Evolutionary conservation across 2,888 invertebrate genomes (phyloP).

Genomic region (Drosophila mimetica): DNA sequence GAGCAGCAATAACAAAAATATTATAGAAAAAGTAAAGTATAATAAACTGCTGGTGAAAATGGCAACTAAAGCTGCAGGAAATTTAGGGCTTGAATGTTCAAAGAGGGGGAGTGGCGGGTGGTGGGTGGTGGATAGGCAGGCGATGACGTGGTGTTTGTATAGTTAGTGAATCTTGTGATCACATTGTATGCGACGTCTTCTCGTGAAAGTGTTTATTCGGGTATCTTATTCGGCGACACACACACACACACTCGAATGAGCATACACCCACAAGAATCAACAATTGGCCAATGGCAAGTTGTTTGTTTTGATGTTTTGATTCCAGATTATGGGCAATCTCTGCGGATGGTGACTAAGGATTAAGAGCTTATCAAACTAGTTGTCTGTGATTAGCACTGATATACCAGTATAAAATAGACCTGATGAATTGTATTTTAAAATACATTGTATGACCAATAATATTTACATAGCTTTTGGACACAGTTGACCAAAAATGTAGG

Average conservation of each 20-base stretch:
- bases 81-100: background rate
- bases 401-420: background rate
- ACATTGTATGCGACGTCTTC: constrained; percentile 11
- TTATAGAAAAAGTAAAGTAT: constrained; percentile 19
- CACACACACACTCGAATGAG: constrained; percentile 7
- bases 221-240: constrained; percentile 15
- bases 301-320: constrained; percentile 36
- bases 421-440: background rate
- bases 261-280: constrained; percentile 30
- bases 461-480: background rate
- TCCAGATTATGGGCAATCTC: constrained; percentile 27
- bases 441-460: background rate
- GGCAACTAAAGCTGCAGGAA: constrained; percentile 15
- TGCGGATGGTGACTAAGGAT: constrained; percentile 22
- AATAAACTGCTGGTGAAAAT: constrained; percentile 13
- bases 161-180: constrained; percentile 37
- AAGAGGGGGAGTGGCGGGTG: background rate
- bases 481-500: background rate
- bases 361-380: constrained; percentile 14
- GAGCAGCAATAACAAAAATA: constrained; percentile 13
- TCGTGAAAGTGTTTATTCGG: constrained; percentile 27
- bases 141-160: constrained; percentile 40
- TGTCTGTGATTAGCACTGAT: background rate
- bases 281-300: constrained; percentile 36
- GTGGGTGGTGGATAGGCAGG: constrained; percentile 3